Evolutionary conservation across 2,797 vertebrate species (phyloP).

Genomic region (Apogon talboti): DNA sequence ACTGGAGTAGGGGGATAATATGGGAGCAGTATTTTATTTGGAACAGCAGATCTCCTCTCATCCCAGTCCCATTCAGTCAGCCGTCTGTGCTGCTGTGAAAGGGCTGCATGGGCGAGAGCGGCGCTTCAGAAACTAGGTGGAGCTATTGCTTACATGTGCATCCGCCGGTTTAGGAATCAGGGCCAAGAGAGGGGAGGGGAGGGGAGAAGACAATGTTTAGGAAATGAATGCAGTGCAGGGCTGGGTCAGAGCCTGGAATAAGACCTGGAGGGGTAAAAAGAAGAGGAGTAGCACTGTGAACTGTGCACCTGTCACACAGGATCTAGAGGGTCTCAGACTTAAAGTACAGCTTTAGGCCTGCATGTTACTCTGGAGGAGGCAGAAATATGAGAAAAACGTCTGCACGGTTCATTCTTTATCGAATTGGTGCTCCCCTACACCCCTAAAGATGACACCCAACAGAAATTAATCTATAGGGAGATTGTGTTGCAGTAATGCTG

Average conservation of each 20-base stretch:
- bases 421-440: slow-evolving; percentile 53
- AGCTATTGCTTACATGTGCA: slow-evolving; percentile 77
- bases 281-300: slow-evolving; percentile 57
- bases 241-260: slow-evolving; percentile 66
- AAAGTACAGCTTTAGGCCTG: slow-evolving; percentile 61
- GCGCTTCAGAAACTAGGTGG: slow-evolving; percentile 77
- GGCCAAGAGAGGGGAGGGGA: slow-evolving; percentile 52
- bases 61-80: slow-evolving; percentile 55
- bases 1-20: slow-evolving; percentile 76
- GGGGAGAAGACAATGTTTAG: slow-evolving; percentile 63
- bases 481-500: slow-evolving; percentile 83
- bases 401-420: slow-evolving; percentile 65
- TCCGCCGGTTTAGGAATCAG: slow-evolving; percentile 47
- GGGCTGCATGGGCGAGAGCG: slow-evolving; percentile 41
- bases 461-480: slow-evolving; percentile 82
- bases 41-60: slow-evolving; percentile 62
- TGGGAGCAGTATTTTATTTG: slow-evolving; percentile 71
- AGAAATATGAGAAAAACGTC: slow-evolving; percentile 43
- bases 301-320: slow-evolving; percentile 72
- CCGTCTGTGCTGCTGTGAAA: slow-evolving; percentile 46
- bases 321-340: slow-evolving; percentile 52
- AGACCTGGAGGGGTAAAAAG: slow-evolving; percentile 55
- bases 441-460: slow-evolving; percentile 82
- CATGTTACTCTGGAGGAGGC: slow-evolving; percentile 51
- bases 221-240: slow-evolving; percentile 71